Evolutionary conservation across 2,888 invertebrate species (phyloP), one percentile per base, ranked within the genome.

Genomic region (Andrena bicolor): DNA sequence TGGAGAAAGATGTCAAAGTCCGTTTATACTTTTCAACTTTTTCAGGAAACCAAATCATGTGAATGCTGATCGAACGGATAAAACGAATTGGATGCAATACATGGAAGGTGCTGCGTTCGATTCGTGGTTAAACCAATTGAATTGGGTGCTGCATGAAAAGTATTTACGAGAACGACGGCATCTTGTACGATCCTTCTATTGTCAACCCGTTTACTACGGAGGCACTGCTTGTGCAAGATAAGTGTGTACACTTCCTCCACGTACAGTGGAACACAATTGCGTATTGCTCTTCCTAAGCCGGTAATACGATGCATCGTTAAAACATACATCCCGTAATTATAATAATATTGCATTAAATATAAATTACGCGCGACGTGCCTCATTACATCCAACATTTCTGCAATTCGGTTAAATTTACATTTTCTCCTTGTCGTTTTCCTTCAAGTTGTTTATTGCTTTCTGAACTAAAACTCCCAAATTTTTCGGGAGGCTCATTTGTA

Each of bases 391-490:
- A n/a, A 23, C 13, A 58, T 30, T 26, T 32, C 16, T 32, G 16
- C 13, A 49, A 41, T 28, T 28, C 63, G 10, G 8, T 51, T 30
- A 66, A 48, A 48, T 64, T 83, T 80, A 87, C 58, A 80, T 74
- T 73, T 89, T 90, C 56, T 83, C 83, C 71, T 89, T 90, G 30
- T 88, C 88, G 20, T 78, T 91, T 60, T 89, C 89, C 23, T 86
- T 88, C 56, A 93, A 88, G 81, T 91, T 91, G 2, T 91, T 86
- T 63, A 93, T 84, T 48, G 93, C 91, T 79, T 92, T 92, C 74
- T 92, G 90, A 10, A 93, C 92, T 66, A 93, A 85, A 58, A 87
- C 86, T 28, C 90, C 90, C 58, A 93, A 87, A 82, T 91, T 91
- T 58, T 90, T 88, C 10, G 91, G 91, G 72, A 91, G 87, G 69